phyloP scores from a whole-genome alignment of 2,797 vertebrate species.

The Gouania willdenowi region DNA sequence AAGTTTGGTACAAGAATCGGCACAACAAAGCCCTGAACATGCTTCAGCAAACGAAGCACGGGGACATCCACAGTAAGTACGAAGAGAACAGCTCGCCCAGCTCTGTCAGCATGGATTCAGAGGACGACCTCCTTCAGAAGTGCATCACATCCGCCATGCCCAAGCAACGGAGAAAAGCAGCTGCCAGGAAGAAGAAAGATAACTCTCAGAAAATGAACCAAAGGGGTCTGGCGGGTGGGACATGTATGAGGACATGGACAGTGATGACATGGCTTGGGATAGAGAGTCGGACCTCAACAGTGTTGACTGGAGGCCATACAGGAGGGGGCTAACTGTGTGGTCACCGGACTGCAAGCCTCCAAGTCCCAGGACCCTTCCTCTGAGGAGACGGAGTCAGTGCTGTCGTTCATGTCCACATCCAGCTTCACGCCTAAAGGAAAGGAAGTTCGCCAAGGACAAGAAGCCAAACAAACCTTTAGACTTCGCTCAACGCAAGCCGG shows the following conservation, averaged over 20 bases:
- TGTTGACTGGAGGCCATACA: slow-evolving; percentile 98
- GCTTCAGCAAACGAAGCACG: slow-evolving; percentile 38
- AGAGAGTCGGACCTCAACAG: slow-evolving; percentile 93
- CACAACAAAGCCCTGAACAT: slow-evolving; percentile 55
- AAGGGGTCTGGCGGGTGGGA: slow-evolving; percentile 61
- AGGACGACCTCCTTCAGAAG: slow-evolving; percentile 84
- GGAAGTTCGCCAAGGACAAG: slow-evolving; percentile 74
- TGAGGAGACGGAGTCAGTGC: slow-evolving; percentile 86
- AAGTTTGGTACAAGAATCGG: slow-evolving; percentile 67
- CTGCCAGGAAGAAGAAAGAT: slow-evolving; percentile 76
- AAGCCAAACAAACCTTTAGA: slow-evolving; percentile 77
- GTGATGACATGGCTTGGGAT: slow-evolving; percentile 80
- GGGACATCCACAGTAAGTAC: slow-evolving; percentile 62
- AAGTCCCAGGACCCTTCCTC: slow-evolving; percentile 88
- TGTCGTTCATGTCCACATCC: slow-evolving; percentile 88
- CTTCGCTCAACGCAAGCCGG: slow-evolving; percentile 75
- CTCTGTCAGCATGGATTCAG: slow-evolving; percentile 83
- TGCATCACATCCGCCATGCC: slow-evolving; percentile 85
- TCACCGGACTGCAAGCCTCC: slow-evolving; percentile 91
- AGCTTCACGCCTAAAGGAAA: slow-evolving; percentile 83
- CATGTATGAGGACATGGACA: slow-evolving; percentile 68
- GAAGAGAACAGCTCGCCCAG: slow-evolving; percentile 78
- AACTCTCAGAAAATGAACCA: slow-evolving; percentile 71
- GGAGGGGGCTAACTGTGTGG: slow-evolving; percentile 94
- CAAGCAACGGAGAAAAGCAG: slow-evolving; percentile 77